Conservation (phyloP, 2,888 invertebrate species). For the Andrena dorsata region DNA sequence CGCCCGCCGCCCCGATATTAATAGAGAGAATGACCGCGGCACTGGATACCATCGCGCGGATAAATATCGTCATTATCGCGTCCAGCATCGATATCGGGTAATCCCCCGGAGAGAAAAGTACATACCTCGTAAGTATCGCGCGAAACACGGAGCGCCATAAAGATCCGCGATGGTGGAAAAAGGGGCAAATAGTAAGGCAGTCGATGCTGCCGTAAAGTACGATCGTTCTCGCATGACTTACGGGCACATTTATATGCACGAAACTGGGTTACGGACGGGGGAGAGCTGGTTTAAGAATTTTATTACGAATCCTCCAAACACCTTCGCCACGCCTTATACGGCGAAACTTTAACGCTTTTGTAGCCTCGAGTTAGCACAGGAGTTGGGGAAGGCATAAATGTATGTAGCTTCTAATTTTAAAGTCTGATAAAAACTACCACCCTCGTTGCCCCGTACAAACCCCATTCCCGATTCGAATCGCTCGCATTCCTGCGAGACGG, state of each 20-base stretch:
- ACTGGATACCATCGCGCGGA: not conserved
- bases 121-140: conserved; percentile 32
- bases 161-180: conserved; percentile 51
- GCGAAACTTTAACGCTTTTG: conserved; percentile 67
- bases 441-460: not conserved
- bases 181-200: conserved; percentile 50
- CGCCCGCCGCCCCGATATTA: not conserved
- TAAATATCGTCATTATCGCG: conserved; percentile 37
- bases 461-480: not conserved
- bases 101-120: conserved; percentile 16
- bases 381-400: conserved; percentile 20
- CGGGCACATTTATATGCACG: conserved; percentile 64
- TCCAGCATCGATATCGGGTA: conserved; percentile 17
- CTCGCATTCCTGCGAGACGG: not conserved
- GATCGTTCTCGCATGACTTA: conserved; percentile 73
- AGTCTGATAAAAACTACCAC: conserved; percentile 16
- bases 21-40: not conserved
- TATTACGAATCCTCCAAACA: conserved; percentile 66
- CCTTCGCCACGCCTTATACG: conserved; percentile 33
- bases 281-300: conserved; percentile 73
- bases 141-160: conserved; percentile 42
- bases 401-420: conserved; percentile 38
- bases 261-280: conserved; percentile 74
- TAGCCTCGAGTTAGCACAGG: conserved; percentile 46
- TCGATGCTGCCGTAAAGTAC: conserved; percentile 65